Evolutionary conservation across 2,888 invertebrate species (phyloP).

Genomic region (Muscina levida): DNA sequence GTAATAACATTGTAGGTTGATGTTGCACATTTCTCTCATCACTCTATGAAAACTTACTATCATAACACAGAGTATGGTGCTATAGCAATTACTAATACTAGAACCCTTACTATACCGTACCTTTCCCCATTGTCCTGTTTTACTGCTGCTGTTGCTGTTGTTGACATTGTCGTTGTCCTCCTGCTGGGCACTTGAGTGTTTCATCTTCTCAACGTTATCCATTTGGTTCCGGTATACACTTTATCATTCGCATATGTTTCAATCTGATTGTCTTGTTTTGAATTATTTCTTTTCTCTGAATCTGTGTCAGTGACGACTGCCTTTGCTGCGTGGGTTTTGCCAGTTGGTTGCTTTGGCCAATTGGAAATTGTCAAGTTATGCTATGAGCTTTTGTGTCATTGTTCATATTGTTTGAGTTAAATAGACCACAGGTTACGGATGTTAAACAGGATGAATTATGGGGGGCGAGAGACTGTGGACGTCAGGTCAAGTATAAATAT

Average conservation of each 20-base stretch:
- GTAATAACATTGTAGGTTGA: conserved; percentile 38
- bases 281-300: background rate
- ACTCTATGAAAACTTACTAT: too few relatives aligned
- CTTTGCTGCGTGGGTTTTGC: conserved; percentile 22
- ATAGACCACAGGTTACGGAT: conserved; percentile 54
- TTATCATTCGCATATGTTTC: conserved; percentile 13
- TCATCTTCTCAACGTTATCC: conserved; percentile 46
- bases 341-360: conserved; percentile 20
- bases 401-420: conserved; percentile 20
- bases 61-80: background rate
- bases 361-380: conserved; percentile 41
- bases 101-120: background rate
- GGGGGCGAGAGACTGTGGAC: too few relatives aligned
- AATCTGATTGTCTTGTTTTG: background rate
- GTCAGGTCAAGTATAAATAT: too few relatives aligned
- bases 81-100: conserved; percentile 43
- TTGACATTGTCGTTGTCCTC: background rate
- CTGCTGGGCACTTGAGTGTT: conserved; percentile 32
- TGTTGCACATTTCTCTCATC: background rate
- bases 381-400: conserved; percentile 32
- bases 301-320: background rate
- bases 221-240: conserved; percentile 53
- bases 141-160: conserved; percentile 30
- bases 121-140: conserved; percentile 34
- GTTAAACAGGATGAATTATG: conserved; percentile 56